Base-by-base conservation (phyloP, 2,797 vertebrate genomes). In the Semotilus atromaculatus region DNA sequence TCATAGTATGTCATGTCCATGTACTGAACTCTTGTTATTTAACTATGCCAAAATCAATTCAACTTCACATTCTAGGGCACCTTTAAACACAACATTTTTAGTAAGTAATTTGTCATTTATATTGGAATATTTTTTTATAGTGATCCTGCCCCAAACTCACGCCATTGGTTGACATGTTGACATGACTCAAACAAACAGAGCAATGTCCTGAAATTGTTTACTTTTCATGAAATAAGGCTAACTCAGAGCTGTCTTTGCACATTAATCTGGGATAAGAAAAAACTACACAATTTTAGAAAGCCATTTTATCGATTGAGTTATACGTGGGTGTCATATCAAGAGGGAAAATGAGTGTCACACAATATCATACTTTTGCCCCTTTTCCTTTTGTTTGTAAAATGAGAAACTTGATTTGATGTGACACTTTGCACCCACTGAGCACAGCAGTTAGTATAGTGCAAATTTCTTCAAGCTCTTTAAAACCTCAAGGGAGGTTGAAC, bases 391-490 rank as follows among this genome's bases (percentile, higher is more conserved):
- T 34, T 64, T 48, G 48, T 58, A 21, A 72, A 72, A 72, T 7
- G 3, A 70, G n/a, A 71, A 81, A 21, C 23, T 8, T 71, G 80
- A 73, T 82, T 74, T 66, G 58, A 75, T 67, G 23, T 9, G 9
- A 29, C 43, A 51, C 72, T 53, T 51, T n/a, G 7, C 64, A 53
- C 45, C 21, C 45, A 21, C 3, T 29, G 64, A 66, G 64, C 26
- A 36, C 70, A 62, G 53, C 68, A n/a, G 36, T 62, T 60, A 45
- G n/a, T 66, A 13, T 14, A n/a, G 70, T n/a, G 55, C 43, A 82
- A 82, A 74, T 82, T 62, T 51, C 40, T 36, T 74, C 55, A 45
- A 62, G 36, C 71, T 64, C 55, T 64, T 82, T 64, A 68, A 70
- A 58, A 78, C 10, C 38, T 14, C 40, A 71, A 58, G 38, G 8